phyloP scores from a whole-genome alignment of 2,888 invertebrate species.

The Itoplectis maculator region DNA sequence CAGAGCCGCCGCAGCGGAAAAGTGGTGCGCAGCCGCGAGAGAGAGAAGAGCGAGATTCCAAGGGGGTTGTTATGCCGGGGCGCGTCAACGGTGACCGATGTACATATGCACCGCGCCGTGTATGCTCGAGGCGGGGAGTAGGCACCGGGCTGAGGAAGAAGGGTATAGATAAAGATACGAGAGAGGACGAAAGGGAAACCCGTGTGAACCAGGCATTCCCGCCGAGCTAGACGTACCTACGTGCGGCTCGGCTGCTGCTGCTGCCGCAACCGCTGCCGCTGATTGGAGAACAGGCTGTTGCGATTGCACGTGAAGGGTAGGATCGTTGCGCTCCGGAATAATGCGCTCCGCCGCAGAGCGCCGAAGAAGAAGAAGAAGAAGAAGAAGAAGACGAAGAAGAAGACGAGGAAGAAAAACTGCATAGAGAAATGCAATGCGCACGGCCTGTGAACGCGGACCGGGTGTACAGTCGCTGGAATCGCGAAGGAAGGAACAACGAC shows the following conservation, averaged over 20 bases:
- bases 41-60: not conserved
- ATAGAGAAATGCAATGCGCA: constrained; percentile 47
- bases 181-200: constrained; percentile 62
- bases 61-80: not conserved
- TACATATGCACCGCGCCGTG: too few species aligned
- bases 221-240: constrained; percentile 47
- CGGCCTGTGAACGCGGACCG: not conserved
- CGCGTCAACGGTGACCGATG: not conserved
- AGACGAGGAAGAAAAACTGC: constrained; percentile 32
- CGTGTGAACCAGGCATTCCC: constrained; percentile 59
- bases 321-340: constrained; percentile 21
- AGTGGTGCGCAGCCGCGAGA: constrained; percentile 7
- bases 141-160: not conserved
- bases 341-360: not conserved
- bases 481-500: constrained; percentile 50
- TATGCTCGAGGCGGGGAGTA: not conserved
- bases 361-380: constrained; percentile 8
- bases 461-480: constrained; percentile 38
- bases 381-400: constrained; percentile 23
- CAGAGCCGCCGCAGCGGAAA: not conserved
- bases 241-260: constrained; percentile 12
- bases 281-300: constrained; percentile 27
- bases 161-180: constrained; percentile 36
- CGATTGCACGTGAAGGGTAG: constrained; percentile 18
- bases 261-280: constrained; percentile 21